A percentile compares a stretch with the other conserved stretches of the same genome.
Conservation (phyloP, 2,113 vertebrate species). For the Psettodes erumei region DNA sequence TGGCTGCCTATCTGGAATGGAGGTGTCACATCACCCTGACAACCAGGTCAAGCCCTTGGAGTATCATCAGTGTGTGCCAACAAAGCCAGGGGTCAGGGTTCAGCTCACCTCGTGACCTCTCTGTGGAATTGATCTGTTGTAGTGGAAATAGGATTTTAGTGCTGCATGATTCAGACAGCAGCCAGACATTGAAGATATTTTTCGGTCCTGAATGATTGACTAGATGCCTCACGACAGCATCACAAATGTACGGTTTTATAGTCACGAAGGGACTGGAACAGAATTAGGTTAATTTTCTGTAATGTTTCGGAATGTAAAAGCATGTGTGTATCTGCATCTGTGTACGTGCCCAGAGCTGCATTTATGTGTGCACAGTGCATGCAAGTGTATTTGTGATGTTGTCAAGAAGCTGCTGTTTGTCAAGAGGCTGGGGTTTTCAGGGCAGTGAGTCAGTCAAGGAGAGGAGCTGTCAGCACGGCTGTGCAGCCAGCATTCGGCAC, state of each 20-base stretch:
- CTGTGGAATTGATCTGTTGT: conserved; percentile 74
- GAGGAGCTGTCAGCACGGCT: conserved; percentile 68
- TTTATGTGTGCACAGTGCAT: conserved; percentile 32
- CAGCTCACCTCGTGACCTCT: conserved; percentile 61
- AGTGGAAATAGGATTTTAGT: conserved; percentile 73
- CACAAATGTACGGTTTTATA: conserved; percentile 15
- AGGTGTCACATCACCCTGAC: conserved; percentile 77
- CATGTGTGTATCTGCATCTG: conserved; percentile 16
- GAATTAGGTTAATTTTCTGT: conserved; percentile 44
- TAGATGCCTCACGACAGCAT: conserved; percentile 32
- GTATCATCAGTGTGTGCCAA: conserved; percentile 70
- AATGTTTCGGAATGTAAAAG: not conserved
- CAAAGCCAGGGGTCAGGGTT: conserved; percentile 68
- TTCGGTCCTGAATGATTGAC: conserved; percentile 55
- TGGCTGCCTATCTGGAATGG: conserved; percentile 64
- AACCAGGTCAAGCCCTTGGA: conserved; percentile 68
- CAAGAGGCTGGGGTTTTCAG: conserved; percentile 65
- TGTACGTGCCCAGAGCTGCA: conserved; percentile 25
- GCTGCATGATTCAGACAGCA: conserved; percentile 57
- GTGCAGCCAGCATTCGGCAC: conserved; percentile 66
- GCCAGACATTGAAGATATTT: conserved; percentile 34
- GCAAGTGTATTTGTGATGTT: conserved; percentile 31
- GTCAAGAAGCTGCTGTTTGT: conserved; percentile 57
- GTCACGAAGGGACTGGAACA: conserved; percentile 21
- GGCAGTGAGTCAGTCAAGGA: conserved; percentile 60